These are phyloP conservation scores for Himantopus leucocephalus DNA, from an alignment of 2,113 vertebrate species.

Conservation along the genomic window DNA sequence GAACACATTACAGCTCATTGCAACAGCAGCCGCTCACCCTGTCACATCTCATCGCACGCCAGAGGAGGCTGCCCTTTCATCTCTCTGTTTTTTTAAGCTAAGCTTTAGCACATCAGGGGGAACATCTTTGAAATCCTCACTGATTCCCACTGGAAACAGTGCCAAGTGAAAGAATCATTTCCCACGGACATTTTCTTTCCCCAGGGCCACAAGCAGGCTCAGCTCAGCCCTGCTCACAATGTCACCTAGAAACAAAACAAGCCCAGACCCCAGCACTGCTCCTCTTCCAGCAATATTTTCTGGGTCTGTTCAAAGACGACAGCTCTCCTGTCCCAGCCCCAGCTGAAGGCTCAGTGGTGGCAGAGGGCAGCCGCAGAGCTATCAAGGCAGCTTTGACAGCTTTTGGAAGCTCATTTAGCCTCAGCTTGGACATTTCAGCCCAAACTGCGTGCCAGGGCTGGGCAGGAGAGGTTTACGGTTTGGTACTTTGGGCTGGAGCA, in stretches of 20 bases:
- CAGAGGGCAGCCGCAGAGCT: background rate
- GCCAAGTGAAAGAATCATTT: background rate
- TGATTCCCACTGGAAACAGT: background rate
- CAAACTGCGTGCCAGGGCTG: background rate
- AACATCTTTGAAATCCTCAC: conserved; percentile 37
- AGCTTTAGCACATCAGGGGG: conserved; percentile 8
- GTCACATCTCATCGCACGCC: background rate
- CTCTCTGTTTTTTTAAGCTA: background rate
- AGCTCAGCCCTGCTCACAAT: background rate
- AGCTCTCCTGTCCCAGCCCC: background rate
- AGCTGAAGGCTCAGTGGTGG: background rate
- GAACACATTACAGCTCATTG: background rate
- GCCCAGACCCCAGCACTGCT: background rate
- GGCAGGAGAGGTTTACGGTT: background rate
- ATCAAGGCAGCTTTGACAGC: background rate
- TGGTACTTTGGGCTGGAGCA: background rate
- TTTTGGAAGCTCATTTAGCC: background rate
- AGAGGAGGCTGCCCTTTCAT: conserved; percentile 38
- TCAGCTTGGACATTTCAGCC: background rate
- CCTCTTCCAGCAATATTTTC: background rate
- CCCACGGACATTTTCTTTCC: background rate
- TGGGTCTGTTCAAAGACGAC: background rate
- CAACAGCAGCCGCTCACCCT: background rate
- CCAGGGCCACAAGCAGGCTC: background rate
- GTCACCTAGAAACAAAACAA: background rate